Conservation (phyloP, 2,888 invertebrate species). For the Plagiodera versicolora region DNA sequence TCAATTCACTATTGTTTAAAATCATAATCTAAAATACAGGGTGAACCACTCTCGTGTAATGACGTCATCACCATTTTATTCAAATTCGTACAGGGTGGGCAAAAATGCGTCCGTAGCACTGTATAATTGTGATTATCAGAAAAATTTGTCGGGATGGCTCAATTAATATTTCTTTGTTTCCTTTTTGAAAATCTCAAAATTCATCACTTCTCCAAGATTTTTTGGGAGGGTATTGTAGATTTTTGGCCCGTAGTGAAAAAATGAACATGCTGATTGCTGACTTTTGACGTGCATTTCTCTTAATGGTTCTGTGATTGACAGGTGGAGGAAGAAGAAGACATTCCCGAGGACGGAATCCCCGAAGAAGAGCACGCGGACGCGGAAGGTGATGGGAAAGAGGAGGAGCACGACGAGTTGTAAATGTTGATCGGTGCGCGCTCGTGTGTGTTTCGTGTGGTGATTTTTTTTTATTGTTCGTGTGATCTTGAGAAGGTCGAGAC, state of each 20-base stretch:
- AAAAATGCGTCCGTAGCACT: no score
- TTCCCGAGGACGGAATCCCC: constrained; percentile 54
- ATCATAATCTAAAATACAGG: no score
- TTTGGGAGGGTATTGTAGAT: neutral
- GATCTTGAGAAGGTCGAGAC: constrained; percentile 35
- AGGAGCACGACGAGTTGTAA: constrained; percentile 65
- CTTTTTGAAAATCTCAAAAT: neutral
- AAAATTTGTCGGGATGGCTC: neutral
- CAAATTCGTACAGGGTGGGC: no score
- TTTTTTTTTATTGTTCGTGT: constrained; percentile 30
- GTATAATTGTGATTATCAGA: neutral
- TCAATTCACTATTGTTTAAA: no score
- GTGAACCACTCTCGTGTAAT: no score
- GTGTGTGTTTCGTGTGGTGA: constrained; percentile 22
- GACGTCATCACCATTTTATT: no score
- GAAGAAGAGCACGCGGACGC: constrained; percentile 53
- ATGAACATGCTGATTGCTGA: no score
- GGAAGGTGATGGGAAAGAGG: constrained; percentile 45
- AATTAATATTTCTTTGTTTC: neutral
- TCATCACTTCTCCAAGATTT: neutral
- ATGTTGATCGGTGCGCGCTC: constrained; percentile 18
- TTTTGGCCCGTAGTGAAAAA: neutral
- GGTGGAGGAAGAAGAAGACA: constrained; percentile 56
- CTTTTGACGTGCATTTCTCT: no score
- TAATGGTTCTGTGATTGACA: no score